Evolutionary conservation across 2,113 vertebrate species (phyloP), one percentile per base, ranked within the genome.

Genomic region (Gasterosteus aculeatus): DNA sequence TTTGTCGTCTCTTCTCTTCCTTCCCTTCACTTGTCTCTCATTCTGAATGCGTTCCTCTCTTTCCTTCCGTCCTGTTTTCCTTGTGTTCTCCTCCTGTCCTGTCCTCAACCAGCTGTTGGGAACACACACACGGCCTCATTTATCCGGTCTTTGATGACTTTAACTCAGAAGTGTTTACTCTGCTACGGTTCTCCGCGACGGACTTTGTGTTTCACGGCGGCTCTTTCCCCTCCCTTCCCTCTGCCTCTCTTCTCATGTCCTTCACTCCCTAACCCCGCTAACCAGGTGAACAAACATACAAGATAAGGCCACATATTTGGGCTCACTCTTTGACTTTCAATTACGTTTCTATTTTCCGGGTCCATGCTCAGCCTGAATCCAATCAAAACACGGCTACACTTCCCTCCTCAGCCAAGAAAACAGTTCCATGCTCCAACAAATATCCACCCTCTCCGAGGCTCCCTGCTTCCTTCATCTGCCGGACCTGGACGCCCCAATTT

Each of bases 261-360:
- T 88, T 84, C 86, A 83, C 75, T 88, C 65, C 29, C 84, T 92
- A 91, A 93, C 91, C 86, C 72, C 44, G 38, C 72, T 91, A 92
- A 93, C 91, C 91, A 93, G 92, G 91, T 93, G 90, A 89, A 92
- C 92, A 94, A 95, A 95, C 93, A 94, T 71, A 79, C 82, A 85
- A 90, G 93, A 94, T 93, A 94, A 94, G 89, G 83, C 89, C 65
- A 61, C 87, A 78, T 90, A 91, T 94, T 91, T 54, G 29, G 64
- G 71, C 86, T 91, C 63, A 81, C 81, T 75, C 87, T 68, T 87
- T 85, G 81, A 85, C 85, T 87, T 89, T 88, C 80, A 88, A 78
- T 89, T 87, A 84, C 14, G 5, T 61, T 75, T 82, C 83, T 81
- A 75, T 90, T 89, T 88, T 87, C 69, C 58, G 69, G 71, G 22